Conservation (phyloP, 2,797 vertebrate genomes). For the Sorex maritimensis region DNA sequence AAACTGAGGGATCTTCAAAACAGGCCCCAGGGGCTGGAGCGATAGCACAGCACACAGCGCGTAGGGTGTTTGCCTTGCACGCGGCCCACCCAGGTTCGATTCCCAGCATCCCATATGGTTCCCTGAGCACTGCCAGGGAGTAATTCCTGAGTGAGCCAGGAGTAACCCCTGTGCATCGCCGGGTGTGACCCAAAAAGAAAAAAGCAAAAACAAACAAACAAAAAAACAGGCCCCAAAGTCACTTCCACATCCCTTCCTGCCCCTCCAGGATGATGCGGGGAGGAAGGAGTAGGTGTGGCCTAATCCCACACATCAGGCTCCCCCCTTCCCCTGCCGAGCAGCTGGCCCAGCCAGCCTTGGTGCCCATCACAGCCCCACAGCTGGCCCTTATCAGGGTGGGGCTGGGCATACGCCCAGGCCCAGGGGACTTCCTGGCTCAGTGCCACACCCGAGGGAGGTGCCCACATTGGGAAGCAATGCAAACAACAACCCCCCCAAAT, state of each 20-base stretch:
- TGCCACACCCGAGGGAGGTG: conserved; percentile 79
- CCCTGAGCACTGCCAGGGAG: too few relatives aligned
- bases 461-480: conserved; percentile 64
- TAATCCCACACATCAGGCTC: conserved; percentile 69
- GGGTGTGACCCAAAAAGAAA: too few relatives aligned
- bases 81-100: too few relatives aligned
- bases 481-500: conserved; percentile 60
- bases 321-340: conserved; percentile 30
- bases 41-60: too few relatives aligned
- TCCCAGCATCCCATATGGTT: too few relatives aligned
- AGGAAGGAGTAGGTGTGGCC: conserved; percentile 54
- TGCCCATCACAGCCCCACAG: conserved; percentile 85
- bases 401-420: conserved; percentile 66
- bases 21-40: too few relatives aligned
- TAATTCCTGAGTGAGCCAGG: too few relatives aligned
- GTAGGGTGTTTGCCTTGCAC: too few relatives aligned
- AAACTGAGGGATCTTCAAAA: background rate
- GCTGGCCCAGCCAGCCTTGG: conserved; percentile 76
- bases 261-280: background rate
- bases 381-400: conserved; percentile 83
- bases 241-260: background rate
- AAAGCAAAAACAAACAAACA: too few relatives aligned
- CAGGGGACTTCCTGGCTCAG: conserved; percentile 78
- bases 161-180: too few relatives aligned
- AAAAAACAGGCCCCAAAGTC: background rate